Evolutionary conservation across 2,113 vertebrate species (phyloP).

Genomic region (Gnathonemus longibarbis): DNA sequence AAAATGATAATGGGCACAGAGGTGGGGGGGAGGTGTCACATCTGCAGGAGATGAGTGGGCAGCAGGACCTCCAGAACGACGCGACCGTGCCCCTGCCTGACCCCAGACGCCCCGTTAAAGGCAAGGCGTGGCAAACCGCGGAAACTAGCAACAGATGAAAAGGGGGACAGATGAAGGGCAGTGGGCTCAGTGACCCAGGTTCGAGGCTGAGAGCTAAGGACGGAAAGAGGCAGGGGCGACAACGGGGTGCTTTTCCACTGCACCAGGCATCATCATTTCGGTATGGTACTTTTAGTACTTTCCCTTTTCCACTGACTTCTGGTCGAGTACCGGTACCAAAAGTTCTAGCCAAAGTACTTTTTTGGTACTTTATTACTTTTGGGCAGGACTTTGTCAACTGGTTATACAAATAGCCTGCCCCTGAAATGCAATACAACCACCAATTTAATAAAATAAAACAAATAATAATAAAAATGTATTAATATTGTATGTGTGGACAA

Average conservation of each 20-base stretch:
- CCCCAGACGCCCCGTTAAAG: conserved; percentile 52
- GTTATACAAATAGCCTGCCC: neutral
- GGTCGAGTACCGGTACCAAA: neutral
- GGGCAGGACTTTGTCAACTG: neutral
- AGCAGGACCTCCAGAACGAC: conserved; percentile 43
- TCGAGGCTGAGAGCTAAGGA: conserved; percentile 65
- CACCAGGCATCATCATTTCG: neutral
- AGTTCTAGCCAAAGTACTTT: neutral
- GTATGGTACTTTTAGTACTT: neutral
- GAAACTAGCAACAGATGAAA: conserved; percentile 71
- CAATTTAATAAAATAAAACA: neutral
- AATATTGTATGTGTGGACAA: neutral
- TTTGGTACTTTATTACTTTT: neutral
- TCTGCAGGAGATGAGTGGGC: conserved; percentile 48
- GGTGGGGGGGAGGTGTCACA: conserved; percentile 48
- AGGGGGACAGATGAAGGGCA: conserved; percentile 73
- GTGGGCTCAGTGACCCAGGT: conserved; percentile 67
- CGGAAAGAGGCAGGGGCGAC: conserved; percentile 50
- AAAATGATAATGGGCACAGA: conserved; percentile 73
- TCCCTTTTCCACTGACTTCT: neutral
- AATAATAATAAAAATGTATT: neutral
- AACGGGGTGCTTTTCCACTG: neutral
- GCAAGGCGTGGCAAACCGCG: conserved; percentile 54
- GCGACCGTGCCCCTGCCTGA: conserved; percentile 51
- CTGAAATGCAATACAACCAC: neutral